Base-by-base conservation (phyloP, 2,888 invertebrate species). In the Hylaea fasciaria region DNA sequence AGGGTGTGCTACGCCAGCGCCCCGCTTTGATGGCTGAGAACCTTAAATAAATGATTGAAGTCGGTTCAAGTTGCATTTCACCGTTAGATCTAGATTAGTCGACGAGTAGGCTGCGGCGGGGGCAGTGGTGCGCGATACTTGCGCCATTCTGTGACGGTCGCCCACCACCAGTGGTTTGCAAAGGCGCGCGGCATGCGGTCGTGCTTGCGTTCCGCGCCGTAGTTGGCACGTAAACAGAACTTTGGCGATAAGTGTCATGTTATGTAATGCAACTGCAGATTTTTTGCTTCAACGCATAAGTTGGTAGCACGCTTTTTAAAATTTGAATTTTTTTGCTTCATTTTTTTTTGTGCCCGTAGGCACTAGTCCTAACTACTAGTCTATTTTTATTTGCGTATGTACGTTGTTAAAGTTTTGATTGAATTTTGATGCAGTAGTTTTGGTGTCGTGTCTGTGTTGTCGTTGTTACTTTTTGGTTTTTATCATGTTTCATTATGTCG, bases 11-110 rank as follows among this genome's bases (percentile, higher is more conserved):
- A 28, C 28, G 28, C 1, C 7, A 9, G 32, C 9, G 32, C 32
- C 12, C 22, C 37, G 22, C 22, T 14, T 17, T 17, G 41, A 57
- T 47, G 40, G 44, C 17, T 35, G 40, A 45, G 35, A 37, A 29
- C 47, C 13, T 44, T 47, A 48, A 55, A 56, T 48, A 50, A 47
- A 32, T 67, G 65, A 62, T 63, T 67, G 52, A 55, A 65, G 49
- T 72, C 73, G 62, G 66, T 70, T 69, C 71, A 66, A 72, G 69
- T 69, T 69, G 69, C 72, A 69, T 62, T 67, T 47, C 47, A 68
- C 40, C 57, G 57, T 72, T 57, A 63, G 69, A 66, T 71, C 66
- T 72, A 73, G 37, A 37, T 32, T 32, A 10, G 37, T 12, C 12
- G 12, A 2, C n/a, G 62, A 55, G 49, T 29, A 39, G 49, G 53